Base-by-base conservation (phyloP, 2,113 vertebrate genomes). In the Sphaerodactylus townsendi region DNA sequence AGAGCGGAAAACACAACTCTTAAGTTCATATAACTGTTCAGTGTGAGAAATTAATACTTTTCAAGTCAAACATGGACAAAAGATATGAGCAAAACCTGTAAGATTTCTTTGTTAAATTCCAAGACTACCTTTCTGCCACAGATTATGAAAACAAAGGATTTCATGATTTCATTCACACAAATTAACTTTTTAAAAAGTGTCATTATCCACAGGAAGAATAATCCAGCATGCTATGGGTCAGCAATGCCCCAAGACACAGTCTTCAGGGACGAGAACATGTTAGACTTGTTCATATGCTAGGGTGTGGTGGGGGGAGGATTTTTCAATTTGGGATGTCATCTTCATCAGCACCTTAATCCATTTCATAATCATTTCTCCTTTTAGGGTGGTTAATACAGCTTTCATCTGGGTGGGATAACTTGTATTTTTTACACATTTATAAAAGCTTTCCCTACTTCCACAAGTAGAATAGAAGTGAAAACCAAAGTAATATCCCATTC, bases 1-100 rank as follows among this genome's bases (percentile, higher is more conserved):
- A 88, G 81, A 85, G 82, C 84, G 59, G 46, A 83, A 93, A 87
- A 68, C 86, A 68, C 90, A 94, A 86, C 86, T 88, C 35, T 70
- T 46, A 87, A 62, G 15, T 44, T 44, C 39, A 78, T 39, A 64
- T 89, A 91, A 65, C 88, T 88, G 1, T 56, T 70, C 37, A 66
- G 25, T 70, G 81, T 23, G 66, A 84, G 44, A 83, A 79, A 86
- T 23, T 77, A 85, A 68, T 84, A 87, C 68, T 69, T 77, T 70
- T 77, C 78, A 84, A 77, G 68, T 33, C 37, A 78, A 53, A 90
- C 56, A 64, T 39, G 87, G 1, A 59, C 10, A n/a, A 3, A 0
- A 4, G 15, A 53, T 81, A 68, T 7, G 56, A 81, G 65, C 23
- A 53, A 71, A 71, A 39, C 15, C 33, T 10, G 15, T 10, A 79